Base-by-base conservation (phyloP, 2,888 invertebrate genomes). In the Balanococcus diminutus region DNA sequence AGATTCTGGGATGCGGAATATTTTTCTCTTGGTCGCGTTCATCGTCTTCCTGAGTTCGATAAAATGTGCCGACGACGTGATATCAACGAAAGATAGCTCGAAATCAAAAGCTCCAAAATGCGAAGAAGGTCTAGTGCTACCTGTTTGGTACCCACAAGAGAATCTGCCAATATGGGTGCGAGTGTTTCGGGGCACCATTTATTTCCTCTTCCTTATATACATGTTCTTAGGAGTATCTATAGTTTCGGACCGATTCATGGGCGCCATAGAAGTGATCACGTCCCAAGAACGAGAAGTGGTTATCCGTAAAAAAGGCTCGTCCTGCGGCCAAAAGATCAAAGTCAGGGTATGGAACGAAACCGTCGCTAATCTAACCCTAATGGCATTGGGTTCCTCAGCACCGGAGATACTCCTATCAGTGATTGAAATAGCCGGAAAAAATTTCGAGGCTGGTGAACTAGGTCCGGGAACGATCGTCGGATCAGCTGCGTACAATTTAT, bases 401-500 rank as follows among this genome's bases (percentile, higher is more conserved):
- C 99, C 99, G 0, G 99, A 99, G 91, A 99, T 99, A 89, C 91
- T 99, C 31, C 91, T 99, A 75, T 99, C 99, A 16, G 96, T 99
- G 88, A 99, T 99, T 89, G 99, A 99, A 91, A 98, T 99, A 90
- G 96, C 96, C 90, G 98, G 97, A 67, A 96, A 97, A 90, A 94
- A 96, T 89, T 99, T 98, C 90, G 92, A 97, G 89, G 98, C 98
- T 67, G 99, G 99, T 6, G 99, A 99, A 87, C 92, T 99, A 86
- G 99, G 99, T 19, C 99, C 99, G 5, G 97, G 98, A 31, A 99
- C 99, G 79, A 99, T 99, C 89, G 99, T 99, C 86, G 99, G 99
- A 72, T 97, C 97, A 9, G 99, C 99, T 32, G 99, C 99, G 82
- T 99, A 99, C 91, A 99, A 99, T 90, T 92, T 99, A 87, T 98